Evolutionary conservation across 2,888 invertebrate species (phyloP).

Genomic region (Morpho deidamia): DNA sequence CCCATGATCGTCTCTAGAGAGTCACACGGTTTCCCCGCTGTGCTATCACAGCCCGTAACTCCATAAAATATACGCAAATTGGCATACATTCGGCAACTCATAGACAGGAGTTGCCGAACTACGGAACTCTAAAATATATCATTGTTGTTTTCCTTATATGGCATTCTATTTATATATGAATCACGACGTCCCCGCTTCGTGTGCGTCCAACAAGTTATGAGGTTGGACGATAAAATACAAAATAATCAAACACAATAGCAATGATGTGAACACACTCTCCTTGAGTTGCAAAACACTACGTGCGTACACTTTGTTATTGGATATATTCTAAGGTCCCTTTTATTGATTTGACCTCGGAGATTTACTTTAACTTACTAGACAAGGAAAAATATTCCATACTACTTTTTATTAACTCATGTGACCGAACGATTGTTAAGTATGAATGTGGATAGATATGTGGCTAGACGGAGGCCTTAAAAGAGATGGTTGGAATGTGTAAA

Average conservation of each 20-base stretch:
- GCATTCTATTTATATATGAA: background rate
- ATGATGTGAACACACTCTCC: background rate
- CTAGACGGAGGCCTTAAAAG: too few species aligned
- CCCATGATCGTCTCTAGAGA: too few species aligned
- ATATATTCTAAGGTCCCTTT: slow-evolving; percentile 33
- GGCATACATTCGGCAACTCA: too few species aligned
- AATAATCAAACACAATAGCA: slow-evolving; percentile 7
- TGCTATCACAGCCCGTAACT: too few species aligned
- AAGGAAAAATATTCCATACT: too few species aligned
- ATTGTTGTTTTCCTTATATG: background rate
- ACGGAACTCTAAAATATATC: background rate
- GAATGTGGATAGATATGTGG: too few species aligned
- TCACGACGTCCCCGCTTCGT: background rate
- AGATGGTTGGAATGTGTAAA: too few species aligned
- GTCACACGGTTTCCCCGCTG: too few species aligned
- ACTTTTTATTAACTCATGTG: too few species aligned
- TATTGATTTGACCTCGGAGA: slow-evolving; percentile 40
- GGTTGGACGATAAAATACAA: slow-evolving; percentile 2
- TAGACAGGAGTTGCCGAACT: background rate
- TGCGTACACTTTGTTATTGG: slow-evolving; percentile 21
- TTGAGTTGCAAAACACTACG: slow-evolving; percentile 12
- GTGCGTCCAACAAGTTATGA: background rate
- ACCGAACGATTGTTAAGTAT: too few species aligned
- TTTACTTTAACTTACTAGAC: background rate
- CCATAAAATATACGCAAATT: too few species aligned